Evolutionary conservation across 1,140 invertebrate genomes (phyloP), one percentile per base, ranked within the genome.

Genomic region (Xylocopa sonorina): DNA sequence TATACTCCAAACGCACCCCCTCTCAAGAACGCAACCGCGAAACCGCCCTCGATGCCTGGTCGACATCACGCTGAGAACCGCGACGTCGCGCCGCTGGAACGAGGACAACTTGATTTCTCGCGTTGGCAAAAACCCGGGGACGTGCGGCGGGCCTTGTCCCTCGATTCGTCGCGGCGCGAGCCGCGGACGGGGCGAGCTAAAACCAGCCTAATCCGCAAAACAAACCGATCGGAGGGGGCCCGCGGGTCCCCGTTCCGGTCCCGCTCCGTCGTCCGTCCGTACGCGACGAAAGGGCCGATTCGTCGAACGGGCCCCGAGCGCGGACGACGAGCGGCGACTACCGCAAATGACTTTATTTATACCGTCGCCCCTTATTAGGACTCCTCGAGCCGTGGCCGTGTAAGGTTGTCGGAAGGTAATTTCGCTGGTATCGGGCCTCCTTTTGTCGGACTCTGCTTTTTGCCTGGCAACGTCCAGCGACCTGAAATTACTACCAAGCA

Each of bases 161-260:
- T 68, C 63, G 79, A 85, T 85, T 85, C 84, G 84, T 84, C 74
- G 78, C 74, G 83, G 78, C 58, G 64, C 64, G 63, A 77, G 53
- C 55, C 63, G 57, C 50, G 73, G 73, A n/a, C 63, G 29, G n/a
- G n/a, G 73, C 82, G 71, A 78, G 21, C 63, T 84, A 84, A 84
- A 85, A 85, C 79, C 82, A 74, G 82, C 67, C 83, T 85, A 84
- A 85, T 84, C 82, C 82, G 72, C 82, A 84, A 85, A 85, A 85
- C 83, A 85, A 85, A 85, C 83, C 82, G 67, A 84, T 66, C 62
- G 32, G 34, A 18, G 34, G 38, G 38, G 14, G n/a, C 51, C 14
- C 68, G 24, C 62, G 38, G 38, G 14, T 18, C 51, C 14, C 68
- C 16, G 50, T 60, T 43, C 58, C 48, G 63, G 64, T 32, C 27